phyloP scores from a whole-genome alignment of 2,888 invertebrate species.

The Holacanthella duospinosa region DNA sequence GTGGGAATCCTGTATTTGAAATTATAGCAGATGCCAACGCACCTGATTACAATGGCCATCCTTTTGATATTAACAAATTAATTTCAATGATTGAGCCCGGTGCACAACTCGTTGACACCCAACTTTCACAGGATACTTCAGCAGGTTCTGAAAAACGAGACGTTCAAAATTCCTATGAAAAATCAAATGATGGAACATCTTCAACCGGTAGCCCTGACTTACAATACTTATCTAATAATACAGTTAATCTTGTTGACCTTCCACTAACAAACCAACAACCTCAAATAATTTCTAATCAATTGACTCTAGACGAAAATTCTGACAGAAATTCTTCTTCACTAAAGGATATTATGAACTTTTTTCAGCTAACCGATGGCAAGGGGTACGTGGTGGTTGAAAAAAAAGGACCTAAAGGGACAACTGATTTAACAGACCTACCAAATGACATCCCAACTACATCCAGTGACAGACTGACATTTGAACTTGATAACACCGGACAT shows the following conservation, averaged over 20 bases:
- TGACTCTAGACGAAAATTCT: not conserved
- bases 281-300: too few species aligned
- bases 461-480: constrained; percentile 16
- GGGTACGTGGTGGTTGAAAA: constrained; percentile 24
- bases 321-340: constrained; percentile 12
- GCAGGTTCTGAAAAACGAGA: constrained; percentile 6
- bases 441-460: not conserved
- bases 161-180: constrained; percentile 7
- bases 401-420: constrained; percentile 3
- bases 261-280: not conserved
- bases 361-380: constrained; percentile 25
- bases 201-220: constrained; percentile 19
- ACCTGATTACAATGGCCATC: constrained; percentile 33
- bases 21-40: constrained; percentile 33
- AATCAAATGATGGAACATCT: constrained; percentile 7
- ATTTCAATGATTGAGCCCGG: constrained; percentile 36
- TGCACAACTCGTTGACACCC: constrained; percentile 19
- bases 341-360: constrained; percentile 26
- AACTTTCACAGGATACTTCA: constrained; percentile 20
- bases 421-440: not conserved
- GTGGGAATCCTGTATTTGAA: constrained; percentile 33
- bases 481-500: constrained; percentile 14
- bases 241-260: too few species aligned
- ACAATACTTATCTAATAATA: too few species aligned
- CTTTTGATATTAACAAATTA: constrained; percentile 32